These are phyloP conservation scores for Zaprionus obscuricornis DNA, from an alignment of 2,888 invertebrate species.

Conservation along the genomic window DNA sequence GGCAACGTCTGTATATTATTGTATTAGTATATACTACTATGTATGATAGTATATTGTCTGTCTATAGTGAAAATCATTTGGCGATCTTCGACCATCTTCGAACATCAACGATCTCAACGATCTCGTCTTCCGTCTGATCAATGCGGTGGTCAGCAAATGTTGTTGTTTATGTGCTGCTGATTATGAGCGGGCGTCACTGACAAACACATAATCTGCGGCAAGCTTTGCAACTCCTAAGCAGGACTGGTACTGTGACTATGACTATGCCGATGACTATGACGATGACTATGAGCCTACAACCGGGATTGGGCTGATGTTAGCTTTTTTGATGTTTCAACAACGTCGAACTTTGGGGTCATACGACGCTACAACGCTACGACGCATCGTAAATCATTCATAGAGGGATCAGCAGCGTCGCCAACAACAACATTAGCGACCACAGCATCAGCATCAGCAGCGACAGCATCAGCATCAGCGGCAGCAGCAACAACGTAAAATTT, in stretches of 20 bases:
- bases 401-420: conserved; percentile 46
- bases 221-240: no score
- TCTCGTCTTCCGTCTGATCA: conserved; percentile 45
- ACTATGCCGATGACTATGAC: background rate
- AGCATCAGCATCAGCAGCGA: conserved; percentile 13
- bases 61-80: conserved; percentile 44
- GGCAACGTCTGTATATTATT: conserved; percentile 60
- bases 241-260: conserved; percentile 11
- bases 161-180: conserved; percentile 77
- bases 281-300: conserved; percentile 6
- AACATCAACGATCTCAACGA: background rate
- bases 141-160: conserved; percentile 63
- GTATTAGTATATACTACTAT: background rate
- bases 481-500: conserved; percentile 70
- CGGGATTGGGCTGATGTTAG: conserved; percentile 42
- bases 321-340: conserved; percentile 76
- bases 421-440: conserved; percentile 21
- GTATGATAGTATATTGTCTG: background rate
- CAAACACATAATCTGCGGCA: conserved; percentile 60
- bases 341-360: conserved; percentile 74
- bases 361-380: conserved; percentile 61
- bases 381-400: conserved; percentile 82
- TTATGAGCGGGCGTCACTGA: conserved; percentile 73
- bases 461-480: conserved; percentile 25
- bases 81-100: conserved; percentile 37